Conservation (phyloP, 2,113 vertebrate genomes). For the Sorex fumeus region DNA sequence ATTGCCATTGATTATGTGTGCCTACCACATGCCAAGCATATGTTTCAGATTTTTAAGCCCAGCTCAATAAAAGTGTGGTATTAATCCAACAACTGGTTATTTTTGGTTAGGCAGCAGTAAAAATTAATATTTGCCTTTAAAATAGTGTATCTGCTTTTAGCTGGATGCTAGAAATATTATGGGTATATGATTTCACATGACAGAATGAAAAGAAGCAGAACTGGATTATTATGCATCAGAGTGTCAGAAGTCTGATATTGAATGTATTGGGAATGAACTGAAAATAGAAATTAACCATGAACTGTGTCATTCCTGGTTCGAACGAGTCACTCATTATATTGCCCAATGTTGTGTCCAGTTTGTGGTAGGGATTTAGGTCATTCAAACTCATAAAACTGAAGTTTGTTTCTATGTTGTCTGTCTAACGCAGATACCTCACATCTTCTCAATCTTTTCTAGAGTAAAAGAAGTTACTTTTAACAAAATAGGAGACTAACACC, state of each 20-base stretch:
- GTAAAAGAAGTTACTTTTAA: background rate
- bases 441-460: background rate
- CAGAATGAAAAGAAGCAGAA: background rate
- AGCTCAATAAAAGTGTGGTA: no score
- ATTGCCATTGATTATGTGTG: no score
- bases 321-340: background rate
- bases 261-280: background rate
- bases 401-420: background rate
- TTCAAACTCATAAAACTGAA: conserved; percentile 3
- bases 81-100: no score
- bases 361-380: background rate
- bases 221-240: background rate
- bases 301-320: background rate
- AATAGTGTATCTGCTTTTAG: background rate
- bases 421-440: background rate
- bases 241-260: background rate
- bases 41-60: no score
- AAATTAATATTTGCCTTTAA: conserved; percentile 41
- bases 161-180: background rate
- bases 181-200: conserved; percentile 18
- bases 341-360: background rate
- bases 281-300: background rate
- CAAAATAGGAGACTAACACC: no score
- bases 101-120: no score
- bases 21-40: no score